phyloP scores from a whole-genome alignment of 2,797 vertebrate genomes.

The Oceanodroma leucorhoa region DNA sequence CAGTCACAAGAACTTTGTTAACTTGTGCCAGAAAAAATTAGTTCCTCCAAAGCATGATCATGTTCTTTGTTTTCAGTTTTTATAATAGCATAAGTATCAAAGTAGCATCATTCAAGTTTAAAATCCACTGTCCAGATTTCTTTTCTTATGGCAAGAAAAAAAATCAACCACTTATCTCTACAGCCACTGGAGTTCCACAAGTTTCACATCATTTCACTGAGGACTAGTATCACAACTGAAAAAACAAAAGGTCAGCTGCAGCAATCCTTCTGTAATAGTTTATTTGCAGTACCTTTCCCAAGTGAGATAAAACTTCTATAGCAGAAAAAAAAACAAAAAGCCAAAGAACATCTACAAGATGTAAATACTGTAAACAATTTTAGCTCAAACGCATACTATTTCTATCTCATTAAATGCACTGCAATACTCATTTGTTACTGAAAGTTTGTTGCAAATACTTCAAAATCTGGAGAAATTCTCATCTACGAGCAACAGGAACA shows the following conservation, averaged over 20 bases:
- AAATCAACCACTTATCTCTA: not conserved
- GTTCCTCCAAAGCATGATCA: not conserved
- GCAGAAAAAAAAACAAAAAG: not conserved
- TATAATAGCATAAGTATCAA: not conserved
- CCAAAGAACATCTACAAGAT: not conserved
- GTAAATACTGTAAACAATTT: not conserved
- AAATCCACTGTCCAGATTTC: not conserved
- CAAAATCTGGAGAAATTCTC: not conserved
- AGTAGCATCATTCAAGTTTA: not conserved
- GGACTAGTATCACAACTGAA: not conserved
- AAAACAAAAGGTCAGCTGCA: not conserved
- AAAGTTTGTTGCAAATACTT: not conserved
- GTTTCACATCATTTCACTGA: not conserved
- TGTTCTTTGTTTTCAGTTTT: not conserved
- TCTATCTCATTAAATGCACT: not conserved
- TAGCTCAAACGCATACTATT: not conserved
- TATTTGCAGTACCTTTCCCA: not conserved
- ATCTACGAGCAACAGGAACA: not conserved
- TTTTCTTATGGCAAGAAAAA: not conserved
- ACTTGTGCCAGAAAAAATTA: not conserved
- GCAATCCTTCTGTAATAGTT: not conserved
- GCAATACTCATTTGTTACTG: not conserved
- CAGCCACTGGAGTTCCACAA: rapidly evolving
- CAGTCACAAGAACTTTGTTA: not conserved
- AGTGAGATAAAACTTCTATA: not conserved